Evolutionary conservation across 2,113 vertebrate species (phyloP).

Genomic region (Burhinus bistriatus): DNA sequence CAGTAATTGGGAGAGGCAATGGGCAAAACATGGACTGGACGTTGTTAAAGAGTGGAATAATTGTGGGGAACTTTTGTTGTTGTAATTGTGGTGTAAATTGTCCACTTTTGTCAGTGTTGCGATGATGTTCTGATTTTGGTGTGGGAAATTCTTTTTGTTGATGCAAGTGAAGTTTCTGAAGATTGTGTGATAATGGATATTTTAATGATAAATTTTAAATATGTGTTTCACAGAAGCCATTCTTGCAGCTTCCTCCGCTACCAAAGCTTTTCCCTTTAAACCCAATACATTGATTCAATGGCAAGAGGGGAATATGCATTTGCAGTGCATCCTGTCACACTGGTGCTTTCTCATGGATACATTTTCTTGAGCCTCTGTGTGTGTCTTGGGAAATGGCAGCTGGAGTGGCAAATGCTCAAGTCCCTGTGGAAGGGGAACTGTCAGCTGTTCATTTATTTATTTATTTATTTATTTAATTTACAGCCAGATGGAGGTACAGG

Average conservation of each 20-base stretch:
- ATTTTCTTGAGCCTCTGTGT: neutral
- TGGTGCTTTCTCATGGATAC: neutral
- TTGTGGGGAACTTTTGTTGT: neutral
- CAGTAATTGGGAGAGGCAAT: neutral
- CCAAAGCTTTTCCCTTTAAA: neutral
- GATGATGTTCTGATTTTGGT: neutral
- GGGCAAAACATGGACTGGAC: neutral
- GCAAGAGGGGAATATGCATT: neutral
- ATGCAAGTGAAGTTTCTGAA: neutral
- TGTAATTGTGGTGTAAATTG: neutral
- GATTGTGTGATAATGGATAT: neutral
- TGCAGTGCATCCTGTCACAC: neutral
- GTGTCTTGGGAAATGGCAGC: neutral
- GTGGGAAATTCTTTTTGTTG: neutral
- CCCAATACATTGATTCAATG: neutral
- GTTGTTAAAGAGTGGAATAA: neutral
- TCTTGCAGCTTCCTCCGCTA: neutral
- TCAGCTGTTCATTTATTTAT: neutral
- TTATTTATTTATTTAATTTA: neutral
- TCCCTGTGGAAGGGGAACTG: neutral
- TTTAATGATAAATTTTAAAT: neutral
- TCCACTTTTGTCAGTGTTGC: neutral
- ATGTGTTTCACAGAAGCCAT: neutral
- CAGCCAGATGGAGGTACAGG: neutral
- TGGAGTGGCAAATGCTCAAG: neutral